Evolutionary conservation across 1,140 invertebrate genomes (phyloP).

Genomic region (Orchesella cincta): DNA sequence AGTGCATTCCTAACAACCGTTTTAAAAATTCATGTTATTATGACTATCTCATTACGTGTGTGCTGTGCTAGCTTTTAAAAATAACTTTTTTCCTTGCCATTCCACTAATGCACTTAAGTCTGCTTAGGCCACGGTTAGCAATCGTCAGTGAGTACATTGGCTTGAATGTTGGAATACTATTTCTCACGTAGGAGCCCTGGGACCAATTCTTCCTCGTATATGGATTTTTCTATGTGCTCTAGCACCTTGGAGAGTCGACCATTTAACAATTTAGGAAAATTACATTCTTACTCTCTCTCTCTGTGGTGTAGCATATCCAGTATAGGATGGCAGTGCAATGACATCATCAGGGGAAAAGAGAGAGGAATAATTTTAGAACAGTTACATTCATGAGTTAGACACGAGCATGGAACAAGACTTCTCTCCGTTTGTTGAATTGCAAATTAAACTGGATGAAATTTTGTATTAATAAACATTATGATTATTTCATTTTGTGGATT

Average conservation of each 20-base stretch:
- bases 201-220: too few species aligned
- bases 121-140: not conserved
- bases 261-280: conserved; percentile 7
- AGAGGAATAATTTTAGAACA: too few species aligned
- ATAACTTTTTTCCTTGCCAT: not conserved
- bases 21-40: conserved; percentile 10
- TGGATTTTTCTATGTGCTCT: not conserved
- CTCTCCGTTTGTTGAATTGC: too few species aligned
- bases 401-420: too few species aligned
- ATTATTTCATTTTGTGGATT: too few species aligned
- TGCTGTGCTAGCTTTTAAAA: not conserved
- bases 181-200: not conserved
- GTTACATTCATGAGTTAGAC: too few species aligned
- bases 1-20: not conserved
- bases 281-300: not conserved
- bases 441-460: too few species aligned
- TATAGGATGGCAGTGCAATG: too few species aligned
- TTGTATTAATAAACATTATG: too few species aligned
- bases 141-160: too few species aligned
- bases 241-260: not conserved
- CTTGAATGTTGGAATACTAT: not conserved
- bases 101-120: not conserved
- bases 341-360: too few species aligned
- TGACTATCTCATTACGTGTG: not conserved
- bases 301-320: too few species aligned